Evolutionary conservation across 2,113 vertebrate genomes (phyloP).

Genomic region (Ceyx margarethae): DNA sequence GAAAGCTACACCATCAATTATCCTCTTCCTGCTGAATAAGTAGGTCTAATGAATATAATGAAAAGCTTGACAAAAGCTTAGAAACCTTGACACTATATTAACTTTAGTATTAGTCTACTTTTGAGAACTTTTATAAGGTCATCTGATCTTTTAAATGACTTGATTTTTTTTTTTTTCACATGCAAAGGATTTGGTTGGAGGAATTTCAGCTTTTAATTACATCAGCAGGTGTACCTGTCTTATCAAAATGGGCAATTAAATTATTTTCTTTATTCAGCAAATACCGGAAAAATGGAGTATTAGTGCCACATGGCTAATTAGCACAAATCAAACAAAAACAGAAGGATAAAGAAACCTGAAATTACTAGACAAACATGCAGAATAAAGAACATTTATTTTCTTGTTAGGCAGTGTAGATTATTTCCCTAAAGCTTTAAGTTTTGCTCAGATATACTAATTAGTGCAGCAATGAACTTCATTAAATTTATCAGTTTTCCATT

Average conservation of each 20-base stretch:
- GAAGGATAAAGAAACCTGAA: neutral
- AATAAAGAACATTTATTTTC: neutral
- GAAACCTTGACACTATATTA: neutral
- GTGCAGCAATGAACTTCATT: slow-evolving; percentile 2
- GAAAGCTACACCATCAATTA: neutral
- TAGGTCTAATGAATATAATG: neutral
- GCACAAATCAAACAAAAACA: neutral
- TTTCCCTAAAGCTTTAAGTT: neutral
- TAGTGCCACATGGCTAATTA: neutral
- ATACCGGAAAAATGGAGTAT: neutral
- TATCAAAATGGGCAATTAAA: neutral
- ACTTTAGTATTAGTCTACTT: neutral
- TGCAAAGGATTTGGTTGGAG: neutral
- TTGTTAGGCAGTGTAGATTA: neutral
- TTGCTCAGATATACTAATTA: slow-evolving; percentile 5
- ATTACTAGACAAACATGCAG: neutral
- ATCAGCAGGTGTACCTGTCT: neutral
- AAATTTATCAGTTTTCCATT: slow-evolving; percentile 6
- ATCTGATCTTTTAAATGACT: neutral
- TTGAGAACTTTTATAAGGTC: neutral
- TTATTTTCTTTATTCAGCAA: neutral
- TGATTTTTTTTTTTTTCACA: neutral
- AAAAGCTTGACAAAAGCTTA: neutral
- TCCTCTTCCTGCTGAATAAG: neutral
- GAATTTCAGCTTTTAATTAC: neutral